phyloP scores from a whole-genome alignment of 1,140 invertebrate genomes.

The Hetaerina americana region DNA sequence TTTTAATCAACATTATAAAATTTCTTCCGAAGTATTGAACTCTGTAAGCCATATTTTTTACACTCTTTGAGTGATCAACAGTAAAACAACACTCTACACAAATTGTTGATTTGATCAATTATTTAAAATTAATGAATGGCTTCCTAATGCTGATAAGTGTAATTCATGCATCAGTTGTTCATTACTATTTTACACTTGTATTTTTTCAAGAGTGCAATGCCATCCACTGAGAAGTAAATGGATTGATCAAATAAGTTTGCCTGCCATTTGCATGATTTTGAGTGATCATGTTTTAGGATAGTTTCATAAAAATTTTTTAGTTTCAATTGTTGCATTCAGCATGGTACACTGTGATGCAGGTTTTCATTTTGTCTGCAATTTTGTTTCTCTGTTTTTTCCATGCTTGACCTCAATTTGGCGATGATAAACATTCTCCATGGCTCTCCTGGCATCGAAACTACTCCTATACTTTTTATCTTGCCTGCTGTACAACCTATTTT shows the following conservation, averaged over 20 bases:
- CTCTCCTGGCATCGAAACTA: background rate
- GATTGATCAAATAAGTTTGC: background rate
- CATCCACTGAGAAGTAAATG: background rate
- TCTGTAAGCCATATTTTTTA: too few relatives aligned
- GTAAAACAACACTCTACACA: background rate
- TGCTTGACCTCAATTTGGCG: constrained; percentile 7
- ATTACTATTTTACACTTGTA: background rate
- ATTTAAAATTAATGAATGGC: background rate
- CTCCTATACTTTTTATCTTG: background rate
- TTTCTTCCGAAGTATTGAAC: too few relatives aligned
- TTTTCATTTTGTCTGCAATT: constrained; percentile 13
- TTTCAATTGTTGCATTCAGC: background rate
- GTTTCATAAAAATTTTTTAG: background rate
- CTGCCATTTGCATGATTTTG: background rate
- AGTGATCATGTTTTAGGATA: background rate
- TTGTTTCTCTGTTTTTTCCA: too few relatives aligned
- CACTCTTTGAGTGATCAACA: background rate
- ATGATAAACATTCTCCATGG: constrained; percentile 7
- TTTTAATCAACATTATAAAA: too few relatives aligned
- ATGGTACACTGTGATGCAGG: constrained; percentile 1
- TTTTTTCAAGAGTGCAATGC: background rate
- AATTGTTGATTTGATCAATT: background rate
- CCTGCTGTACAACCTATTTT: background rate
- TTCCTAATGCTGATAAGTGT: background rate
- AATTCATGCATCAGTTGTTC: background rate